Evolutionary conservation across 2,797 vertebrate genomes (phyloP).

Genomic region (Tinamus major): DNA sequence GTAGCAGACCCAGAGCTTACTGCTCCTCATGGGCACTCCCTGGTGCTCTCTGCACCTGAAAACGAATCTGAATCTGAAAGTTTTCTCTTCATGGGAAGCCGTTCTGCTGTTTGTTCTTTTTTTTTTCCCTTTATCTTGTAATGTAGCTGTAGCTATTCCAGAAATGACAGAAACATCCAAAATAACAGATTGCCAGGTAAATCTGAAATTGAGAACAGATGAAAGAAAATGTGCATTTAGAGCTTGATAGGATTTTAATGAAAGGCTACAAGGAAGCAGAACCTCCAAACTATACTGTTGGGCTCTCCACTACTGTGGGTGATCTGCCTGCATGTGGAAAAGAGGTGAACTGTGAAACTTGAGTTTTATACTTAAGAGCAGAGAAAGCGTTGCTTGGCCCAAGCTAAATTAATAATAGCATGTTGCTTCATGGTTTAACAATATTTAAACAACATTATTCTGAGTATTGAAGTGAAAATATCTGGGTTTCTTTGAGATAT

Average conservation of each 20-base stretch:
- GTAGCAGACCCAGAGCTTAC: neutral
- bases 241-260: neutral
- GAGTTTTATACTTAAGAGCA: neutral
- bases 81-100: neutral
- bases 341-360: neutral
- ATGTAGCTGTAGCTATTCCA: neutral
- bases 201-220: neutral
- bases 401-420: neutral
- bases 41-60: neutral
- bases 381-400: neutral
- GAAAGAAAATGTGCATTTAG: neutral
- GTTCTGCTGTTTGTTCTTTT: neutral
- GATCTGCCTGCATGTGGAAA: neutral
- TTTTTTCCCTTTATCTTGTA: neutral
- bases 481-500: neutral
- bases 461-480: neutral
- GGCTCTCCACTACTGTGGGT: accelerated
- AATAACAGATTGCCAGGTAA: neutral
- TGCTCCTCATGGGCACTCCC: neutral
- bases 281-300: neutral
- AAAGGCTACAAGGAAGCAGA: neutral
- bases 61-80: neutral
- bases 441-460: neutral
- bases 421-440: neutral
- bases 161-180: neutral